Evolutionary conservation across 2,888 invertebrate genomes (phyloP), one percentile per base, ranked within the genome.

Genomic region (Peribatodes rhomboidaria): DNA sequence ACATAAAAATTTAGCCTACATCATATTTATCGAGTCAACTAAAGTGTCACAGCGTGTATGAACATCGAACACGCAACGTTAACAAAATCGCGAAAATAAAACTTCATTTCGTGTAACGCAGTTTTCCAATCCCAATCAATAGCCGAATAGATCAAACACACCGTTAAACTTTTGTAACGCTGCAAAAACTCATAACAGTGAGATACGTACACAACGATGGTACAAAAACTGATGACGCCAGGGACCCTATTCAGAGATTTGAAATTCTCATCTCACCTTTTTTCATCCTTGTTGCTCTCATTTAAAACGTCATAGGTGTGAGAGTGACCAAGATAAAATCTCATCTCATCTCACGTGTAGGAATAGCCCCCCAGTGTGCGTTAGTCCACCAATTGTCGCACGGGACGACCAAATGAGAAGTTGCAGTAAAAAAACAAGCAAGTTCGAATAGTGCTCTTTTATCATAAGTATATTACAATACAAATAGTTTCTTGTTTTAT

Each of bases 101-200:
- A 59, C 63, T 61, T 63, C 44, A 68, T 67, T 67, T 57, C 50
- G 42, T 54, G 67, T 60, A 56, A 65, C 62, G 47, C 47, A 61
- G 60, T 60, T 67, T 63, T 50, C 56, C 63, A 66, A 69, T 70
- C 70, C 53, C 67, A 72, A 69, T 70, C 67, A 70, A 72, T 70
- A 64, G 27, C 50, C 50, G 50, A 41, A 57, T 65, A 72, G 58
- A 68, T 66, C 65, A 72, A 70, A 70, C 46, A 64, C 39, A 57
- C 53, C 47, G 67, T 68, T 63, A 65, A 54, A 46, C 47, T 66
- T 68, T 63, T 63, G 57, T 70, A 46, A 68, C 53, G 59, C 55
- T 60, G 60, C 53, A 68, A 70, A 68, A 68, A 61, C 64, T 61
- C 64, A 61, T 68, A 65, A 69, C 68, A 70, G 56, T 63, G 65